Conservation (phyloP, 2,888 invertebrate genomes). For the Cylloceria caligata region DNA sequence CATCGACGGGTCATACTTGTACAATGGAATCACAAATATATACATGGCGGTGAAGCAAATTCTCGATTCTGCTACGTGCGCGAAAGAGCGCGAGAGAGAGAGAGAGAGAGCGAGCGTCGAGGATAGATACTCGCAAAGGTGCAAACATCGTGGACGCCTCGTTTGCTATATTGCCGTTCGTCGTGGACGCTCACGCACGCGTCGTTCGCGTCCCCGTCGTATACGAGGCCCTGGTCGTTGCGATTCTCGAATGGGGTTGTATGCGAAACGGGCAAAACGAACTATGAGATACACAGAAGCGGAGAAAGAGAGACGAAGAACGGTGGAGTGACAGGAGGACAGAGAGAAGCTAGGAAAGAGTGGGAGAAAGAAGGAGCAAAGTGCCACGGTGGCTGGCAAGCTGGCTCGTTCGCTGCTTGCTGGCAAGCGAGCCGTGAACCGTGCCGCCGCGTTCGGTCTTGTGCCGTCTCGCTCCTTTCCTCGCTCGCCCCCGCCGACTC, state of each 20-base stretch:
- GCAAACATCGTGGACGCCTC: slow-evolving; percentile 69
- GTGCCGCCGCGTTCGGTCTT: slow-evolving; percentile 70
- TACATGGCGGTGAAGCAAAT: slow-evolving; percentile 43
- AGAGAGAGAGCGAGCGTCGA: slow-evolving; percentile 42
- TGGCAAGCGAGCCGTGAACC: slow-evolving; percentile 80
- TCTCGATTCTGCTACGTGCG: slow-evolving; percentile 36
- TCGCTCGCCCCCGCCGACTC: slow-evolving; percentile 9
- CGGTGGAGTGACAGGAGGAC: slow-evolving; percentile 50
- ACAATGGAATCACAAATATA: slow-evolving; percentile 47
- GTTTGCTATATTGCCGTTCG: slow-evolving; percentile 64
- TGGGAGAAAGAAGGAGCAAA: slow-evolving; percentile 76
- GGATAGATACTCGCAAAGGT: slow-evolving; percentile 54
- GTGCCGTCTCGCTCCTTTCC: slow-evolving; percentile 41
- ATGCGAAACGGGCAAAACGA: slow-evolving; percentile 27
- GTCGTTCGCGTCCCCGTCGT: slow-evolving; percentile 60
- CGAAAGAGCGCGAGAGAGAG: slow-evolving; percentile 32
- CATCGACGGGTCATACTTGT: slow-evolving; percentile 40
- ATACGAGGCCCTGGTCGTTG: slow-evolving; percentile 60
- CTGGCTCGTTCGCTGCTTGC: slow-evolving; percentile 64
- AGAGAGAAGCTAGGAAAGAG: slow-evolving; percentile 53
- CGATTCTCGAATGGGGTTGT: slow-evolving; percentile 71
- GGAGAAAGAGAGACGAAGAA: slow-evolving; percentile 33
- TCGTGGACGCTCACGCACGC: slow-evolving; percentile 69
- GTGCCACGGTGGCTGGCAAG: slow-evolving; percentile 82
- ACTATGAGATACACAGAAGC: slow-evolving; percentile 14